phyloP scores from a whole-genome alignment of 2,113 vertebrate genomes.

The Telmatochromis brachygnathus region DNA sequence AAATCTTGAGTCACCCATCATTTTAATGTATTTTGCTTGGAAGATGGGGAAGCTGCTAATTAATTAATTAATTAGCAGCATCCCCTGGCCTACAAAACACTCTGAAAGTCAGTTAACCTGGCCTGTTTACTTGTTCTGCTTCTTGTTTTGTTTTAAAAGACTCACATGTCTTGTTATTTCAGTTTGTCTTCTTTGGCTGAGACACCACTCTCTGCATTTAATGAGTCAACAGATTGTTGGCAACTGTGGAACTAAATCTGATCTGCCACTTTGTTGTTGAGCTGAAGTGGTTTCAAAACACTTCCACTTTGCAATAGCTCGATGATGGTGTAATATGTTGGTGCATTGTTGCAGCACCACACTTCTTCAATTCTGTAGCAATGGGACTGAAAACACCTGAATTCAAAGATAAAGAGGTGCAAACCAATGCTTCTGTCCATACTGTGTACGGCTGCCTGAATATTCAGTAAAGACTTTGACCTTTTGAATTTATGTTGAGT shows the following conservation, averaged over 20 bases:
- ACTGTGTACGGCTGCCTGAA: neutral
- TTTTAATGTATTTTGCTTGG: neutral
- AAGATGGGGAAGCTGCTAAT: neutral
- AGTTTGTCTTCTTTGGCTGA: neutral
- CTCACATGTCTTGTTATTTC: neutral
- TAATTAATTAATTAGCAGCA: neutral
- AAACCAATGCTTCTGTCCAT: fast-evolving
- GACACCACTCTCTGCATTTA: neutral
- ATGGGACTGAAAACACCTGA: neutral
- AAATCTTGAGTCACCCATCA: neutral
- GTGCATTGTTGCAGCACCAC: fast-evolving
- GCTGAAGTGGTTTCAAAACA: neutral
- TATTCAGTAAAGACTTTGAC: neutral
- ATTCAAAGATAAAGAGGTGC: neutral
- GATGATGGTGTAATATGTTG: neutral
- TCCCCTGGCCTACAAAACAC: neutral
- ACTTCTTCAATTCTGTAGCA: neutral
- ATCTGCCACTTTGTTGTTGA: neutral
- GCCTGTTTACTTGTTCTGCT: neutral
- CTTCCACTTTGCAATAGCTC: neutral
- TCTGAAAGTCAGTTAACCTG: neutral
- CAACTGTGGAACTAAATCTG: neutral
- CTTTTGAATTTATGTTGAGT: neutral
- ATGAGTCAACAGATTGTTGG: neutral
- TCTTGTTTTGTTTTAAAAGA: neutral